These are phyloP conservation scores for Pantherophis alleghaniensis DNA, from an alignment of 2,797 vertebrate species.

Conservation along the genomic window DNA sequence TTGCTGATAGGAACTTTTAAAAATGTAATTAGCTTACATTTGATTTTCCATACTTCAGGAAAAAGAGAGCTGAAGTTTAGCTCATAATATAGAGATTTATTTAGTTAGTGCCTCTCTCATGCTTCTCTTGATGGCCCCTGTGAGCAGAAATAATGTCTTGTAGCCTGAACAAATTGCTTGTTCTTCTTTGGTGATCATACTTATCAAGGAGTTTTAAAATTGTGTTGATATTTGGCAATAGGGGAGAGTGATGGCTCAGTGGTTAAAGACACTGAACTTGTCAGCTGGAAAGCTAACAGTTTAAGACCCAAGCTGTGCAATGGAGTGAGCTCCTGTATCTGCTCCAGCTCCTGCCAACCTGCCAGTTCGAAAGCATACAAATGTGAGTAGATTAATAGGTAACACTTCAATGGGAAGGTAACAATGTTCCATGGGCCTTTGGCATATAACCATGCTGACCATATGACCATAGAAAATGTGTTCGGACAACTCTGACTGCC, in stretches of 20 bases:
- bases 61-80: not conserved
- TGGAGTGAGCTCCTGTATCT: not conserved
- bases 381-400: not conserved
- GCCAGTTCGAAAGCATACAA: not conserved
- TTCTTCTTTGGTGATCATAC: not conserved
- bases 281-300: not conserved
- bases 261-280: not conserved
- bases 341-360: not conserved
- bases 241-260: not conserved
- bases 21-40: not conserved
- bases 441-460: no score
- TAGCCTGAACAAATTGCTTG: not conserved
- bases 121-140: not conserved
- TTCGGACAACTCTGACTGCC: not conserved
- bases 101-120: not conserved
- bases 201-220: not conserved
- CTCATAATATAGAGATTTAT: not conserved
- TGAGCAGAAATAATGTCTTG: not conserved
- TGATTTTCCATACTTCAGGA: not conserved
- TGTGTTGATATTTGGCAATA: not conserved
- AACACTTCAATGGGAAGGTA: not conserved
- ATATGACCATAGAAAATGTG: not conserved
- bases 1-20: not conserved
- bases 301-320: not conserved
- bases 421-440: not conserved